phyloP scores from a whole-genome alignment of 2,797 vertebrate species.

The Amniataba percoides region DNA sequence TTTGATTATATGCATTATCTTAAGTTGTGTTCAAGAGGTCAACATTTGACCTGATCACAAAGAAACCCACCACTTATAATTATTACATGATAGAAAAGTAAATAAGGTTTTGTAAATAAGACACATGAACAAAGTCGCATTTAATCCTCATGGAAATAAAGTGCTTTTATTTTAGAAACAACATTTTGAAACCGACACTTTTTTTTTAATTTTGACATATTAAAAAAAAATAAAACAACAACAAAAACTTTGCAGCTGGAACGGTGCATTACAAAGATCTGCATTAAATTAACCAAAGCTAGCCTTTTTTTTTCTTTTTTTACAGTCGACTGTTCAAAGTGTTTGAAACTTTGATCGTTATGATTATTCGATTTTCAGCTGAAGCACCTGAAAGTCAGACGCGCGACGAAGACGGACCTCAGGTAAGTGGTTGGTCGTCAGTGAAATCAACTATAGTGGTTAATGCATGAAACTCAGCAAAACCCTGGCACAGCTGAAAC shows the following conservation, averaged over 20 bases:
- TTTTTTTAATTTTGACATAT: conserved; percentile 70
- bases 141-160: conserved; percentile 82
- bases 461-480: conserved; percentile 63
- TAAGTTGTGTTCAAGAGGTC: too few relatives aligned
- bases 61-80: background rate
- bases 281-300: conserved; percentile 63
- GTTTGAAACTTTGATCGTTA: conserved; percentile 76
- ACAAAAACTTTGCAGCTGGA: conserved; percentile 46
- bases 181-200: conserved; percentile 69
- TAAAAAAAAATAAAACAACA: conserved; percentile 31
- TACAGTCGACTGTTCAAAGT: conserved; percentile 52
- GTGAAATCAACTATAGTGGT: conserved; percentile 76
- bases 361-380: conserved; percentile 50
- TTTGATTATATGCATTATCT: conserved; percentile 4
- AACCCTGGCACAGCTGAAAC: conserved; percentile 46
- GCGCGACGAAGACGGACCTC: conserved; percentile 39
- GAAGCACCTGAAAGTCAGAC: conserved; percentile 56
- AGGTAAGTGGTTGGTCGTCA: conserved; percentile 63
- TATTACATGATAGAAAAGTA: background rate
- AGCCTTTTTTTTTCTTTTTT: conserved; percentile 41
- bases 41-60: too few relatives aligned
- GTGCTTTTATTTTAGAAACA: conserved; percentile 88
- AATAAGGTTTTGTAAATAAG: background rate
- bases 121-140: conserved; percentile 4
- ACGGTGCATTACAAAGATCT: conserved; percentile 65